phyloP scores from a whole-genome alignment of 2,797 vertebrate genomes.

The Coluber constrictor region DNA sequence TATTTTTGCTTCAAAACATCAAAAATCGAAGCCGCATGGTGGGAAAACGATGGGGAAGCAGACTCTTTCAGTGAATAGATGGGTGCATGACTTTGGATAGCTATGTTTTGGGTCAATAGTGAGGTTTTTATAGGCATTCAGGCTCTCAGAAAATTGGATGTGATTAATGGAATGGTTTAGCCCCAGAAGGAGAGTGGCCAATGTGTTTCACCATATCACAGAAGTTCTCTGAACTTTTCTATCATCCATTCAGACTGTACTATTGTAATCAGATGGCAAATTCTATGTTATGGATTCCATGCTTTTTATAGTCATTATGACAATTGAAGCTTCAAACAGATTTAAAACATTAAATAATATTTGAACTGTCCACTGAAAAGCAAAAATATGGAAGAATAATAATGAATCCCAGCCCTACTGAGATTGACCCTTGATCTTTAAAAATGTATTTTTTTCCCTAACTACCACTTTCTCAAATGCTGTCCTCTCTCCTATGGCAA shows the following conservation, averaged over 20 bases:
- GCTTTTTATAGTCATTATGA: not conserved
- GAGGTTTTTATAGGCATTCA: not conserved
- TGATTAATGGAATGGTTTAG: not conserved
- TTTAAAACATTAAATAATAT: not conserved
- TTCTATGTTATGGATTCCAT: not conserved
- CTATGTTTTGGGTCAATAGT: not conserved
- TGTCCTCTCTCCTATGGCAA: not conserved
- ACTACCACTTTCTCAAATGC: not conserved
- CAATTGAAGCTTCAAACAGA: not conserved
- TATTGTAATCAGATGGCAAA: not conserved
- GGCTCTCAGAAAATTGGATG: not conserved
- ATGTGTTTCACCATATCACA: not conserved
- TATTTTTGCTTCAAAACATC: not conserved
- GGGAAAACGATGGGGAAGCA: not conserved
- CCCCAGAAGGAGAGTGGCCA: not conserved
- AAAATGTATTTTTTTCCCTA: not conserved
- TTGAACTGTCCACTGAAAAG: not conserved
- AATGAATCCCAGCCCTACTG: not conserved
- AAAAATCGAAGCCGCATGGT: not conserved
- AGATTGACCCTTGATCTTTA: not conserved
- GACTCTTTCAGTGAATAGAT: not conserved
- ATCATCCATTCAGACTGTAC: not conserved
- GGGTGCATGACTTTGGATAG: not conserved
- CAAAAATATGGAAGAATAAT: not conserved
- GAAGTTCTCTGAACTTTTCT: not conserved